These are phyloP conservation scores for Parnassius orleans DNA, from an alignment of 2,888 invertebrate genomes.

Conservation along the genomic window DNA sequence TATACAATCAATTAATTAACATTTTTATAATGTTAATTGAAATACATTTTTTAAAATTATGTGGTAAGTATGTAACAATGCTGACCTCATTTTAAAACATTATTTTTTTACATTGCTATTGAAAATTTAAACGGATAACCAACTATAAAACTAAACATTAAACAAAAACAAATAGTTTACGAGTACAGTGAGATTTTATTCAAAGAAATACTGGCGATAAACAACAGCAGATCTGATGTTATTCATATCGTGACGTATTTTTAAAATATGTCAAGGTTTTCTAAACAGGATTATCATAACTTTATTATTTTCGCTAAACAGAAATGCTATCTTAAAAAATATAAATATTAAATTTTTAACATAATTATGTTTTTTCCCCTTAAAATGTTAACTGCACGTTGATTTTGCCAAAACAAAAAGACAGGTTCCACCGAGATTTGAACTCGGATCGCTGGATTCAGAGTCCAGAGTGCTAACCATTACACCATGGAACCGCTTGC, in stretches of 20 bases:
- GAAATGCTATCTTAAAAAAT: too few species aligned
- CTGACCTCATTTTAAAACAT: too few species aligned
- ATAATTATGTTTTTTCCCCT: too few species aligned
- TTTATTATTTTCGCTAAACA: constrained; percentile 6
- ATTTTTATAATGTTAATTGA: too few species aligned
- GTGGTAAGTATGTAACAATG: too few species aligned
- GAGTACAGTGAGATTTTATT: background rate
- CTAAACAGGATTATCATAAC: background rate
- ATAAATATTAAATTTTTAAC: background rate
- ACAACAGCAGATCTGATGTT: background rate
- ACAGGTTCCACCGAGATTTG: constrained; percentile 89
- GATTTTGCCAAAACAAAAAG: constrained; percentile 23
- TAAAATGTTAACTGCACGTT: too few species aligned
- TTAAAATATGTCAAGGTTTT: constrained; percentile 17
- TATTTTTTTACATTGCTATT: too few species aligned
- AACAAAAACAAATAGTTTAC: too few species aligned
- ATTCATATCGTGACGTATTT: constrained; percentile 7
- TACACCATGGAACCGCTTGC: constrained; percentile 78
- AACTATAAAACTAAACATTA: too few species aligned
- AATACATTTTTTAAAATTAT: too few species aligned
- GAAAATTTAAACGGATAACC: too few species aligned
- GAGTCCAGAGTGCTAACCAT: constrained; percentile 90
- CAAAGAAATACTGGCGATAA: constrained; percentile 1
- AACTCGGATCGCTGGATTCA: constrained; percentile 91
- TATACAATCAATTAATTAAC: too few species aligned